These are phyloP conservation scores for Amphipyra tragopoginis DNA, from an alignment of 2,888 invertebrate genomes.

Conservation along the genomic window DNA sequence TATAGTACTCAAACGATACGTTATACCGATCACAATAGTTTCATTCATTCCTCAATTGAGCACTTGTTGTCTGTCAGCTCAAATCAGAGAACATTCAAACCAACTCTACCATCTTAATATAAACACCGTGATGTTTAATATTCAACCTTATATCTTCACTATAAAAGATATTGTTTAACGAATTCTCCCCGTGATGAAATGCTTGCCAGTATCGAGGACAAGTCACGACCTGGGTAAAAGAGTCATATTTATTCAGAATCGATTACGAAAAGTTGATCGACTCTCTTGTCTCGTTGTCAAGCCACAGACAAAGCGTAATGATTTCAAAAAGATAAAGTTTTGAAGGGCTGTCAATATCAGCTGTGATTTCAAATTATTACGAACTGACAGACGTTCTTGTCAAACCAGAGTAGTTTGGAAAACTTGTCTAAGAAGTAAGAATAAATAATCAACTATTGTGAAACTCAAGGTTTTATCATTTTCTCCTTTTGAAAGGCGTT, in stretches of 20 bases:
- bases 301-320: constrained; percentile 52
- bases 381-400: constrained; percentile 12
- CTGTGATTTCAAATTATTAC: constrained; percentile 36
- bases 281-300: constrained; percentile 61
- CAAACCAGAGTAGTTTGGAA: constrained; percentile 13
- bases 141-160: constrained; percentile 39
- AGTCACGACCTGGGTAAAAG: constrained; percentile 67
- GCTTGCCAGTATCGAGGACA: constrained; percentile 62
- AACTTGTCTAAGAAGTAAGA: constrained; percentile 16
- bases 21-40: constrained; percentile 73
- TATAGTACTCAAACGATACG: constrained; percentile 60
- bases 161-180: constrained; percentile 27
- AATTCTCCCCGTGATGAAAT: constrained; percentile 65
- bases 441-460: constrained; percentile 31
- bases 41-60: constrained; percentile 80
- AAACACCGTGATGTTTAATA: constrained; percentile 27
- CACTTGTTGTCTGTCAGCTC: constrained; percentile 71
- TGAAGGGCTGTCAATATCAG: constrained; percentile 52
- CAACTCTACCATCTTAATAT: constrained; percentile 38
- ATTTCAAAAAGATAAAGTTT: constrained; percentile 50
- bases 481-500: not conserved
- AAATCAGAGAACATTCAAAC: constrained; percentile 71
- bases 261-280: constrained; percentile 72
- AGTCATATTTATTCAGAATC: constrained; percentile 69
- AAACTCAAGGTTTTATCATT: constrained; percentile 7